Evolutionary conservation across 2,113 vertebrate species (phyloP).

Genomic region (Pimephales promelas): DNA sequence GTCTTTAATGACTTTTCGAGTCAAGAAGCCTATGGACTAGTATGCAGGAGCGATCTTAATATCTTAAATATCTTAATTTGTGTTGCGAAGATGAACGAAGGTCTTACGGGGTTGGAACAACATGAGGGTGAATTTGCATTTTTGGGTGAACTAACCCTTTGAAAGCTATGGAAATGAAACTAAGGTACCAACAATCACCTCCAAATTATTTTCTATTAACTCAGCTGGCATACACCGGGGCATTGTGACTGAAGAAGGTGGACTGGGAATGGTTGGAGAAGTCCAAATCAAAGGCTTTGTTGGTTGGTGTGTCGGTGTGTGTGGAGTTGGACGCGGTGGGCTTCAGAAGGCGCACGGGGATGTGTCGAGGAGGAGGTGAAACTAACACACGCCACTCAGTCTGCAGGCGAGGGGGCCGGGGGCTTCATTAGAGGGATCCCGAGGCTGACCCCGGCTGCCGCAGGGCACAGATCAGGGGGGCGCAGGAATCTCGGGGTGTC

Average conservation of each 20-base stretch:
- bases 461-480: slow-evolving; percentile 62
- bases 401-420: slow-evolving; percentile 68
- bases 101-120: no score
- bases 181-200: slow-evolving; percentile 33
- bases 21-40: no score
- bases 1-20: no score
- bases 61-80: no score
- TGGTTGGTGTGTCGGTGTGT: slow-evolving; percentile 27
- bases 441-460: slow-evolving; percentile 73
- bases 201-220: slow-evolving; percentile 43
- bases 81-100: no score
- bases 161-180: not conserved
- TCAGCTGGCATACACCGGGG: slow-evolving; percentile 40
- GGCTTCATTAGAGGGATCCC: slow-evolving; percentile 79
- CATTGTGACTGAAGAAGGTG: slow-evolving; percentile 24
- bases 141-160: no score
- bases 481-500: slow-evolving; percentile 37
- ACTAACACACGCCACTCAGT: slow-evolving; percentile 57
- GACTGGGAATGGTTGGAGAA: slow-evolving; percentile 49
- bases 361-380: slow-evolving; percentile 41
- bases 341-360: slow-evolving; percentile 24
- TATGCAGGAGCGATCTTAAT: no score
- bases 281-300: slow-evolving; percentile 65
- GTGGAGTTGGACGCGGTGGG: slow-evolving; percentile 30
- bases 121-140: no score